phyloP scores from a whole-genome alignment of 64 coral and sea anemone species.

The Montipora capricornis region DNA sequence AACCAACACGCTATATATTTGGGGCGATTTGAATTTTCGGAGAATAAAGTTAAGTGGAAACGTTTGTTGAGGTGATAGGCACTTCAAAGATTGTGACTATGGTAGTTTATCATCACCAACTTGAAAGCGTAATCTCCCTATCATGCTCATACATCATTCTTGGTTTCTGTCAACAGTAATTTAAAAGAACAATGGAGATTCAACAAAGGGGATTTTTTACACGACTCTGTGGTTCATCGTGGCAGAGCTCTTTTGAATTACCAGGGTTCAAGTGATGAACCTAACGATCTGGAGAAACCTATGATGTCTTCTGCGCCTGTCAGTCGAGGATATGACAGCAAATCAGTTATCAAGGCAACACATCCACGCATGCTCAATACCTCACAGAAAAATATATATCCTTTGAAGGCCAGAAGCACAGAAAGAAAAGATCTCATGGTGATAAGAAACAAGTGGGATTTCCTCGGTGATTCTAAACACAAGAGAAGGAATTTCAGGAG shows the following conservation, averaged over 20 bases:
- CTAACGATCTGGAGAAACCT: conserved; percentile 6
- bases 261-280: conserved; percentile 24
- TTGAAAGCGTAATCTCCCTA: no score
- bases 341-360: conserved; percentile 50
- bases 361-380: conserved; percentile 68
- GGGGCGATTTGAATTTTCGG: no score
- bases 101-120: not conserved
- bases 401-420: not conserved
- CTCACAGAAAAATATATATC: conserved; percentile 50
- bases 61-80: no score
- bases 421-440: conserved; percentile 71
- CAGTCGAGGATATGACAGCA: conserved; percentile 10
- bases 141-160: not conserved
- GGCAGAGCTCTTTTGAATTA: conserved; percentile 95
- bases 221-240: conserved; percentile 63
- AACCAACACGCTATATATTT: no score
- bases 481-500: conserved; percentile 45
- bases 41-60: no score
- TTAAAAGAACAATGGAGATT: conserved; percentile 84
- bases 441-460: conserved; percentile 74
- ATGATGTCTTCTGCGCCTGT: conserved; percentile 50
- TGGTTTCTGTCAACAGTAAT: conserved; percentile 18
- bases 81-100: no score
- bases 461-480: conserved; percentile 51
- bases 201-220: conserved; percentile 59